These are phyloP conservation scores for Zeugodacus cucurbitae DNA, from an alignment of 1,140 invertebrate species.

Conservation along the genomic window DNA sequence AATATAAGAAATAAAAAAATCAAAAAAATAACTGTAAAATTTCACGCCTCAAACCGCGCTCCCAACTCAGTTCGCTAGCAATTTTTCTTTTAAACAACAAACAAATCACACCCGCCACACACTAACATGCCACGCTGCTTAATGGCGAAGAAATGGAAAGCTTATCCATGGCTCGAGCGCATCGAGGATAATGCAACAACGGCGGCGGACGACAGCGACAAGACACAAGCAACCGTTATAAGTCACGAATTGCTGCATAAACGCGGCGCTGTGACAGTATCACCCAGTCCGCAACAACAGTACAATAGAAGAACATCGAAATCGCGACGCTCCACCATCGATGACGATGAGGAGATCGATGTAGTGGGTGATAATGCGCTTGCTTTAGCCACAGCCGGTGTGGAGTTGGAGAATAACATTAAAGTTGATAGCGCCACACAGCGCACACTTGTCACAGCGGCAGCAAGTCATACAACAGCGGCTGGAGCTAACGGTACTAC, in stretches of 20 bases:
- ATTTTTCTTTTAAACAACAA: not conserved
- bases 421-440: slow-evolving; percentile 66
- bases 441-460: not conserved
- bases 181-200: slow-evolving; percentile 66
- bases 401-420: not conserved
- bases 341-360: slow-evolving; percentile 86
- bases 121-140: slow-evolving; percentile 82
- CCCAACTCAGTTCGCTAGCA: not conserved
- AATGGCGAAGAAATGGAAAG: slow-evolving; percentile 93
- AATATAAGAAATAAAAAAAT: not conserved
- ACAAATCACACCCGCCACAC: not conserved
- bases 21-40: not conserved
- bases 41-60: not conserved
- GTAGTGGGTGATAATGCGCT: slow-evolving; percentile 74
- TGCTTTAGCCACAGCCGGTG: slow-evolving; percentile 62
- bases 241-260: slow-evolving; percentile 36
- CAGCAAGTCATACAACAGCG: slow-evolving; percentile 43
- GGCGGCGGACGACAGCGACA: slow-evolving; percentile 29
- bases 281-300: not conserved
- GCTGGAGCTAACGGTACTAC: slow-evolving; percentile 50
- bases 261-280: not conserved
- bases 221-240: not conserved
- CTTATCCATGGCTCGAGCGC: slow-evolving; percentile 81
- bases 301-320: slow-evolving; percentile 46
- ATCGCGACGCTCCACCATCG: slow-evolving; percentile 63